Evolutionary conservation across 2,113 vertebrate species (phyloP).

Genomic region (Emydocephalus ijimae): DNA sequence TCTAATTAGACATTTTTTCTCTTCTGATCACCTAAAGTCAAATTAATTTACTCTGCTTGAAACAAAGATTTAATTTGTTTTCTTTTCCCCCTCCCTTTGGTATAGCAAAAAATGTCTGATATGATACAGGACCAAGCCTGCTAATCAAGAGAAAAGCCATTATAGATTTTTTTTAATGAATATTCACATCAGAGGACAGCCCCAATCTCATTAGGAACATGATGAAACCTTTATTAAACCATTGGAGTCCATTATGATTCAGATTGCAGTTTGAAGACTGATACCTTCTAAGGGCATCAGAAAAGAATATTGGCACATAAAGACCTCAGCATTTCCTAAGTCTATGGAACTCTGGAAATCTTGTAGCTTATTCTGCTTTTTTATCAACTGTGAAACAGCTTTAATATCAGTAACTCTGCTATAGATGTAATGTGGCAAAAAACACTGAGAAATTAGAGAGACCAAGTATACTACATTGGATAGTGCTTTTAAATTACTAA

Average conservation of each 20-base stretch:
- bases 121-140: conserved; percentile 58
- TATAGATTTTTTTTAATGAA: conserved; percentile 51
- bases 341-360: conserved; percentile 36
- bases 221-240: conserved; percentile 55
- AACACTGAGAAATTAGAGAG: conserved; percentile 52
- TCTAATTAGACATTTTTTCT: conserved; percentile 74
- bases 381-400: conserved; percentile 18
- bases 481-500: conserved; percentile 33
- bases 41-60: conserved; percentile 77
- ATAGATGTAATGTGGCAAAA: conserved; percentile 37
- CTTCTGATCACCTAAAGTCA: conserved; percentile 74
- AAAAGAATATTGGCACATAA: conserved; percentile 43
- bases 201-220: conserved; percentile 48
- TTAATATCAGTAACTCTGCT: conserved; percentile 47
- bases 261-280: conserved; percentile 50
- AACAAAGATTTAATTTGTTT: conserved; percentile 75
- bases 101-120: conserved; percentile 57
- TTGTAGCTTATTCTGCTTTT: conserved; percentile 46
- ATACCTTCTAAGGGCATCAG: conserved; percentile 45
- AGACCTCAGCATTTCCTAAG: conserved; percentile 38
- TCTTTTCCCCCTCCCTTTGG: conserved; percentile 19
- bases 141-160: conserved; percentile 51
- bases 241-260: conserved; percentile 60
- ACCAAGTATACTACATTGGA: conserved; percentile 29
- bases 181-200: conserved; percentile 56